A percentile compares a stretch with the other conserved stretches of the same genome.
phyloP scores from a whole-genome alignment of 2,888 invertebrate genomes.

The Rotaria macrura region DNA sequence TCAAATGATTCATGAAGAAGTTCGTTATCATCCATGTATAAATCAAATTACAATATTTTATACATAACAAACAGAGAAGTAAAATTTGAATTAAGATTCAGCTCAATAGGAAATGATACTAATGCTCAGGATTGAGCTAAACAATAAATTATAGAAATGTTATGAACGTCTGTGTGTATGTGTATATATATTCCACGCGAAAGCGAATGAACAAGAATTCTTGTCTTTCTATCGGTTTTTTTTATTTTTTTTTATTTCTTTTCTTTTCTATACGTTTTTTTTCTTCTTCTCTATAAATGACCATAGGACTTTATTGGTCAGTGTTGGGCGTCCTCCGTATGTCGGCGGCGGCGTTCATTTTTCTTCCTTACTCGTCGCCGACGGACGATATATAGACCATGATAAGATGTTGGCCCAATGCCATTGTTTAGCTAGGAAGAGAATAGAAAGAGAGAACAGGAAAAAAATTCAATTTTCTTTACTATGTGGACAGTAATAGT shows the following conservation, averaged over 20 bases:
- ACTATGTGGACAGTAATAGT: not conserved
- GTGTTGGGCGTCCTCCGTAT: not conserved
- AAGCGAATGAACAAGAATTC: not conserved
- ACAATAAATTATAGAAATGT: not conserved
- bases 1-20: not conserved
- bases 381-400: not conserved
- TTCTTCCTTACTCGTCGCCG: not conserved
- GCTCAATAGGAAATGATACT: not conserved
- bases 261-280: not conserved
- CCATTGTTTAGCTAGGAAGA: not conserved
- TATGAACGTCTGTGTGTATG: not conserved
- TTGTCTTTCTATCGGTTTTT: no score
- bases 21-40: not conserved
- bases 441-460: not conserved
- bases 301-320: not conserved
- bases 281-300: not conserved
- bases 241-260: not conserved
- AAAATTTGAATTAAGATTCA: not conserved
- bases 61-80: not conserved
- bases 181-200: not conserved
- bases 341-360: not conserved
- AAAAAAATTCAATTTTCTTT: no score
- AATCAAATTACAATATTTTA: no score
- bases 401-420: not conserved
- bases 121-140: conserved; percentile 6